Evolutionary conservation across 2,797 vertebrate genomes (phyloP), one percentile per base, ranked within the genome.

Genomic region (Bucorvus abyssinicus): DNA sequence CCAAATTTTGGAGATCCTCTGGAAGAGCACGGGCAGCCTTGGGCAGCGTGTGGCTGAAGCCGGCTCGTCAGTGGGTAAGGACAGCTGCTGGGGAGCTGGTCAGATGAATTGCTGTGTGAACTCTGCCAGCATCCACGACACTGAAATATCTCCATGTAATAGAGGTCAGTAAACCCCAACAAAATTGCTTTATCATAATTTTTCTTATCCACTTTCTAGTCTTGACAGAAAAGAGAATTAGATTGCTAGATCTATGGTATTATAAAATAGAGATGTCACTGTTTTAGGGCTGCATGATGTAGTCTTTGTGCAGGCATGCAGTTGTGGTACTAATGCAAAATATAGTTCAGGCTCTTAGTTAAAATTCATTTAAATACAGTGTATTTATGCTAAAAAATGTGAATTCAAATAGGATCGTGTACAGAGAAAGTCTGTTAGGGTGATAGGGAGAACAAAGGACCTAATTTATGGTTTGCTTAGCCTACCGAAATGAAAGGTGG

Each of bases 111-210:
- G 16, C 67, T 49, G 9, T 11, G 53, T 82, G 88, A 75, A 8
- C 63, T 52, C 67, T 75, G 67, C 63, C n/a, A n/a, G 27, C 53
- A 29, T 12, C 70, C 7, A 3, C 1, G n/a, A 23, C 40, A 36
- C 85, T 26, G 56, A 84, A 67, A 65, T 69, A 53, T 30, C 56
- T 74, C 55, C 29, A 1, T 57, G 84, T 65, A 53, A 87, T 3
- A 78, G 88, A 87, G 90, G 71, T 79, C 50, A 32, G 71, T 26
- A 65, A 77, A 57, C 53, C 42, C 61, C 67, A 79, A 36, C n/a
- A 87, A 76, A 91, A 89, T 82, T 40, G 67, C 63, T 89, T 82
- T 9, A 71, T 71, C 71, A 10, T 82, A 36, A 36, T 87, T 93
- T 87, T 52, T 82, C 82, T 29, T 76, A 21, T 8, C 36, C 29